These are phyloP conservation scores for Zaprionus kolodkinae DNA, from an alignment of 1,140 invertebrate genomes.

Conservation along the genomic window DNA sequence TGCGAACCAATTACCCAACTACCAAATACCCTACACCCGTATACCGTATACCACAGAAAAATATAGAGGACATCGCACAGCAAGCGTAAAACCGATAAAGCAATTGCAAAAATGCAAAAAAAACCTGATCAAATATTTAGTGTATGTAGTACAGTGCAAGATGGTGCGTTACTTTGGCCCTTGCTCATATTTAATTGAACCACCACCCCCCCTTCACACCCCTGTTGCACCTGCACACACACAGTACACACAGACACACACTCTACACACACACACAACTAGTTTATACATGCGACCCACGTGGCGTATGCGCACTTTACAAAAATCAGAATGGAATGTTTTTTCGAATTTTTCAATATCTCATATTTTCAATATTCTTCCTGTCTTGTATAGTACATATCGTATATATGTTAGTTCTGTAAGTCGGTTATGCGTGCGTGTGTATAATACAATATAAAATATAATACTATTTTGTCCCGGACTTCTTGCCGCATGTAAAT, in stretches of 20 bases:
- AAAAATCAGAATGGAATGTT: conserved; percentile 39
- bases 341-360: conserved; percentile 25
- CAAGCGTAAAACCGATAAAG: conserved; percentile 27
- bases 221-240: conserved; percentile 46
- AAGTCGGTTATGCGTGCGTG: conserved; percentile 25
- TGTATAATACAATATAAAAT: conserved; percentile 31
- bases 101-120: conserved; percentile 23
- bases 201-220: conserved; percentile 6
- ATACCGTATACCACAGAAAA: conserved; percentile 47
- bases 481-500: conserved; percentile 36
- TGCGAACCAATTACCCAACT: conserved; percentile 70
- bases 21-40: conserved; percentile 28
- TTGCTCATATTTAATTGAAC: conserved; percentile 50
- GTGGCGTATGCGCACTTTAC: conserved; percentile 42
- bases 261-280: not conserved
- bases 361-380: too few relatives aligned
- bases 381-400: conserved; percentile 39
- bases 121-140: conserved; percentile 50
- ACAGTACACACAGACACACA: conserved; percentile 3
- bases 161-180: conserved; percentile 45
- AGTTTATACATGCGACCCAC: conserved; percentile 26
- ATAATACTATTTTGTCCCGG: conserved; percentile 20
- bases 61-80: conserved; percentile 32
- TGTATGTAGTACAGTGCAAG: conserved; percentile 54
- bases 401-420: conserved; percentile 2